Base-by-base conservation (phyloP, 2,888 invertebrate genomes). In the Mythimna ferrago region DNA sequence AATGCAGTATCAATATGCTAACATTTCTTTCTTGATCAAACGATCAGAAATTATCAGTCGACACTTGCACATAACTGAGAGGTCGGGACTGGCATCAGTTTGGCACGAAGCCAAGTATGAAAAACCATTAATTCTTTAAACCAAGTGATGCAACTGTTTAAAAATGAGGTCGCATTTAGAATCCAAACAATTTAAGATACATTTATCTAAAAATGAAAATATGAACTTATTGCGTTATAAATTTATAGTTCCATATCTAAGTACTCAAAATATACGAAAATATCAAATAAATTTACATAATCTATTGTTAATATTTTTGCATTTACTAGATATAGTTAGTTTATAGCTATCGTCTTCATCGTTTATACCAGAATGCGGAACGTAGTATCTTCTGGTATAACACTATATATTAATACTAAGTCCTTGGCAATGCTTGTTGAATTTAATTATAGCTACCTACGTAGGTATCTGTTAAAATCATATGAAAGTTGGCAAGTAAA, bases 361-460 rank as follows among this genome's bases (percentile, higher is more conserved):
- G 35, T 51, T 44, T 11, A 32, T 63, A 62, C 11, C 38, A 62
- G 66, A 69, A 76, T 73, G 60, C 76, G 77, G 77, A 80, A 78
- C 73, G 56, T 48, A 57, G 41, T 73, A 71, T 78, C 26, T 69
- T 64, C 66, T 66, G 48, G 53, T 69, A 63, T 63, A 62, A 73
- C 63, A 68, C 61, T 71, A 69, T 54, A 75, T 78, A 80, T 69
- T 72, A 78, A 61, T 76, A 26, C 44, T 5, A 63, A 81, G 92
- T 91, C 94, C 95, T 95, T 96, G 96, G 95, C 95, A 95, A 91
- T 95, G 95, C 85, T 91, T 92, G 92, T 93, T 93, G 92, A 92
- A 93, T 94, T 93, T 94, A 95, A 94, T 93, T 94, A 93, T 95
- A 95, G 92, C 93, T 89, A 90, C 91, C 88, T 89, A 89, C 92